Conservation (phyloP, 2,888 invertebrate genomes). For the Cephus sareptanus region DNA sequence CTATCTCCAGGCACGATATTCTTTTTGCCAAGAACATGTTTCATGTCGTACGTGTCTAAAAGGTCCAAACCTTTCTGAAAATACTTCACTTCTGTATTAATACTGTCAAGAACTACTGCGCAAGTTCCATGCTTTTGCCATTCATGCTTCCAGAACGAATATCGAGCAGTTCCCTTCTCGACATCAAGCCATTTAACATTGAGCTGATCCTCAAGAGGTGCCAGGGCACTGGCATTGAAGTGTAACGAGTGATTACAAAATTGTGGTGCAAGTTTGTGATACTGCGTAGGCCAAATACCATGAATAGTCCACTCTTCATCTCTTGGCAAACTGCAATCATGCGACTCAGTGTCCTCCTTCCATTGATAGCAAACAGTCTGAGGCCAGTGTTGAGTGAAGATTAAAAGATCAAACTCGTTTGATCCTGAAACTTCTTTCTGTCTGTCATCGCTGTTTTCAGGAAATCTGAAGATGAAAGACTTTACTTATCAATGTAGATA, state of each 20-base stretch:
- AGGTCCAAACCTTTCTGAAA: constrained; percentile 75
- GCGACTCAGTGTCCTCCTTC: constrained; percentile 71
- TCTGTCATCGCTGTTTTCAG: too few relatives aligned
- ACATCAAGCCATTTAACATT: constrained; percentile 79
- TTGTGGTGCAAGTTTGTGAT: constrained; percentile 74
- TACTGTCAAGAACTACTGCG: constrained; percentile 70
- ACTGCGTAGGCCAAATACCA: constrained; percentile 85
- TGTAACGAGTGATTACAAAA: constrained; percentile 78
- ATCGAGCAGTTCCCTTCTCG: constrained; percentile 69
- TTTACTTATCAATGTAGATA: too few relatives aligned
- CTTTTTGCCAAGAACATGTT: constrained; percentile 69
- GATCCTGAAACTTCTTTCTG: constrained; percentile 11
- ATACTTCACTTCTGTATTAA: constrained; percentile 76
- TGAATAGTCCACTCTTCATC: constrained; percentile 81
- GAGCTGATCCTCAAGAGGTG: constrained; percentile 70
- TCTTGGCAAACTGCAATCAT: constrained; percentile 75
- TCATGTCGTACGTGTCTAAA: constrained; percentile 73
- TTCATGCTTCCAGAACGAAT: constrained; percentile 82
- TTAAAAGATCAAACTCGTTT: constrained; percentile 77
- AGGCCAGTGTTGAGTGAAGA: constrained; percentile 88
- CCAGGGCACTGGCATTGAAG: constrained; percentile 74
- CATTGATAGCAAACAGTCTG: constrained; percentile 78
- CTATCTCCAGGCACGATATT: constrained; percentile 70
- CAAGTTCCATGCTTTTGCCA: constrained; percentile 89
- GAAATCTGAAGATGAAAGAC: too few relatives aligned